Percentiles rank a stretch among this genome's conserved stretches.
These are phyloP conservation scores for Picathartes gymnocephalus DNA, from an alignment of 2,113 vertebrate species.

Conservation along the genomic window DNA sequence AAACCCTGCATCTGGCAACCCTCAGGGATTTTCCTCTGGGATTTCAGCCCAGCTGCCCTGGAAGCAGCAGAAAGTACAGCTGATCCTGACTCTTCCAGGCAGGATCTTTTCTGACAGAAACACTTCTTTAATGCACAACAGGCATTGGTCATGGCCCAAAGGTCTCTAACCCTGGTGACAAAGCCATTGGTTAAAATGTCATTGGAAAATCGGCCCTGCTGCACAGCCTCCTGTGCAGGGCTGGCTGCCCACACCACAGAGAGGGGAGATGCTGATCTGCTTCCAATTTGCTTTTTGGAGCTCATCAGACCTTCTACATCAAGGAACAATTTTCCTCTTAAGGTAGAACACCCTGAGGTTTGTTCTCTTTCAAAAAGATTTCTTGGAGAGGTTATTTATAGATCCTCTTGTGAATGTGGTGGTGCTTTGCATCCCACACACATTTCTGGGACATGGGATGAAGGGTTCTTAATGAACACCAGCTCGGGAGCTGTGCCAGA, in stretches of 20 bases:
- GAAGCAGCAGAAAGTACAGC: not conserved
- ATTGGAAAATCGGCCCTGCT: not conserved
- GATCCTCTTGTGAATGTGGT: not conserved
- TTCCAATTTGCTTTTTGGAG: conserved; percentile 69
- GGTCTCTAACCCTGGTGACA: not conserved
- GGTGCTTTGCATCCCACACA: not conserved
- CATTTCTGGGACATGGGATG: not conserved
- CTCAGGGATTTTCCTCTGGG: not conserved
- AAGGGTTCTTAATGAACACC: not conserved
- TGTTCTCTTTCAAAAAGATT: conserved; percentile 14
- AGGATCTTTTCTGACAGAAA: not conserved
- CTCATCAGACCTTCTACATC: not conserved
- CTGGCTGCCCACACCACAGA: not conserved
- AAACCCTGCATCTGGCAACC: not conserved
- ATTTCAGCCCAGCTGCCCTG: not conserved
- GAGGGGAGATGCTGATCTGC: conserved; percentile 42
- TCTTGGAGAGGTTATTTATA: conserved; percentile 26
- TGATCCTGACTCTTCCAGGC: not conserved
- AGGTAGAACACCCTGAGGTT: conserved; percentile 37
- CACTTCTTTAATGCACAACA: not conserved
- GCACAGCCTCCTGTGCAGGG: not conserved
- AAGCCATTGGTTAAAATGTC: not conserved
- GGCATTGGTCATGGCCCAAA: not conserved
- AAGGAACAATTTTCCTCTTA: conserved; percentile 34
- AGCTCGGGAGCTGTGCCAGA: not conserved